A percentile compares a stretch with the other conserved stretches of the same genome.
phyloP scores from a whole-genome alignment of 2,797 vertebrate genomes.

The Gallirallus australis region DNA sequence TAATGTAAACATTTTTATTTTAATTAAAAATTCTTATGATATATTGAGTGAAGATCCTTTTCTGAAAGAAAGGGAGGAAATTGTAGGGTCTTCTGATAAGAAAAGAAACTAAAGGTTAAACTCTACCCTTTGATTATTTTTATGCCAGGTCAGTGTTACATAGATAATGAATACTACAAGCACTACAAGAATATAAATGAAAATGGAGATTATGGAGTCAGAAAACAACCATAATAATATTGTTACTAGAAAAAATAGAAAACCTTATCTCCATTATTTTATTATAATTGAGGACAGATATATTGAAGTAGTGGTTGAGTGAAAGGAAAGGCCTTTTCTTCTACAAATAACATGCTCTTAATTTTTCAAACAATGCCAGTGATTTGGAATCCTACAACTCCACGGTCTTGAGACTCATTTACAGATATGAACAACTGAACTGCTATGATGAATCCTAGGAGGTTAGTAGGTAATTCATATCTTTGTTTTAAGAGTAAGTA shows the following conservation, averaged over 20 bases:
- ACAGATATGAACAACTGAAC: neutral
- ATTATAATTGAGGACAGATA: neutral
- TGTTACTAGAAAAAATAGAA: neutral
- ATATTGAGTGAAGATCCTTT: neutral
- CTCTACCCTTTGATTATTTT: neutral
- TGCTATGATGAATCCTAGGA: neutral
- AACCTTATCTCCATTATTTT: neutral
- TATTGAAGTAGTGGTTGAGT: neutral
- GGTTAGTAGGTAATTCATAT: neutral
- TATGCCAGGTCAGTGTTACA: fast-evolving
- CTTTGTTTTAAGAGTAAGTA: neutral
- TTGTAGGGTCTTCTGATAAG: neutral
- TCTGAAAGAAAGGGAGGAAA: neutral
- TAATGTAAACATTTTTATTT: neutral
- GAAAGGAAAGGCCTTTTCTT: neutral
- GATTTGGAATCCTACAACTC: neutral
- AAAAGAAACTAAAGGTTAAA: neutral
- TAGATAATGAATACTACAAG: neutral
- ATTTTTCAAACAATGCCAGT: neutral
- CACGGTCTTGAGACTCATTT: neutral
- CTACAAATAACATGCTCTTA: neutral
- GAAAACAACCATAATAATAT: neutral
- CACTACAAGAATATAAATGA: neutral
- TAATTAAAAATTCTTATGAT: neutral
- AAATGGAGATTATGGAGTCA: neutral